Conservation (phyloP, 1,140 invertebrate species). For the Elymnias hypermnestra region DNA sequence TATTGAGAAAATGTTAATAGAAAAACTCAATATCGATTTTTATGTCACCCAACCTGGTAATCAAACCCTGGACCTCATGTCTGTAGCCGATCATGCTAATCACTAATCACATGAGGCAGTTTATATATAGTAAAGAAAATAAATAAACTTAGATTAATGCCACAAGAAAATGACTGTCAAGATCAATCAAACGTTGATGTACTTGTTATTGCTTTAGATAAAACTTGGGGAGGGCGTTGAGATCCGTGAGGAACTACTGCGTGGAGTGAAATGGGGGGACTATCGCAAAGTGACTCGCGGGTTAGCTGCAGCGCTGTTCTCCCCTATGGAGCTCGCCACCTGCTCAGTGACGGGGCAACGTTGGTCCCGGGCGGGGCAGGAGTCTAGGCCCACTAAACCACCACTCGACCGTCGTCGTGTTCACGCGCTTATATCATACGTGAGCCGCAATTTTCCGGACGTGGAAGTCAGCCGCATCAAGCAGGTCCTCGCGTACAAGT, state of each 20-base stretch:
- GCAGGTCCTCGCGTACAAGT: conserved; percentile 85
- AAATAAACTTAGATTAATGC: too few species aligned
- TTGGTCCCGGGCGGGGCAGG: conserved; percentile 83
- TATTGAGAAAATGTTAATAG: too few species aligned
- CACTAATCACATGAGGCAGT: too few species aligned
- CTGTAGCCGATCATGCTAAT: too few species aligned
- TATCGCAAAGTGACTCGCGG: conserved; percentile 84
- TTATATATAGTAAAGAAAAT: too few species aligned
- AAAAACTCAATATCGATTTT: too few species aligned
- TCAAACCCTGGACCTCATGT: too few species aligned
- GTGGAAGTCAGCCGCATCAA: conserved; percentile 84
- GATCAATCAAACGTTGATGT: not conserved
- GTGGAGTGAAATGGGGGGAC: conserved; percentile 84
- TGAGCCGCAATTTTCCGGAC: conserved; percentile 83
- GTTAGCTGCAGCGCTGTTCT: conserved; percentile 83
- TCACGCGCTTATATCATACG: conserved; percentile 85
- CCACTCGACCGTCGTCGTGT: conserved; percentile 83
- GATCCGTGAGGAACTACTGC: conserved; percentile 82
- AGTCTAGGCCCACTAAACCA: conserved; percentile 83
- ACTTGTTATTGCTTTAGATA: conserved; percentile 67
- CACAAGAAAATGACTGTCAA: not conserved
- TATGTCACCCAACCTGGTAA: too few species aligned
- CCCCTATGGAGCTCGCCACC: conserved; percentile 83
- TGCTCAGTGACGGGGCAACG: conserved; percentile 85
- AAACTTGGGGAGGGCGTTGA: conserved; percentile 84